These are phyloP conservation scores for Pheosia gnoma DNA, from an alignment of 2,888 invertebrate species.

Conservation along the genomic window DNA sequence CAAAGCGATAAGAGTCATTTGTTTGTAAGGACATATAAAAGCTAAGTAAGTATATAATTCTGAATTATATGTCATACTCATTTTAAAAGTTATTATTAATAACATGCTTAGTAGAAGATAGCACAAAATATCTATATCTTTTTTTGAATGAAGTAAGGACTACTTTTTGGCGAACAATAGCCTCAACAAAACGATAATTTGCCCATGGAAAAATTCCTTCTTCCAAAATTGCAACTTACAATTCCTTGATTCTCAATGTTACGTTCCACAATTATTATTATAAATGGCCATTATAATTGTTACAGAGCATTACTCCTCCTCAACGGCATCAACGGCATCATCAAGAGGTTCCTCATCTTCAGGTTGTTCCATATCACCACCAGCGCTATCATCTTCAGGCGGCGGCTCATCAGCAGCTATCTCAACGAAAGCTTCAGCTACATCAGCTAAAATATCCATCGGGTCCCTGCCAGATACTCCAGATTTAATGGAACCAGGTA, in stretches of 20 bases:
- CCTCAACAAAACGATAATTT: too few relatives aligned
- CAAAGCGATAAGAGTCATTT: neutral
- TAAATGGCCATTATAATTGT: neutral
- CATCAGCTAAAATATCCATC: neutral
- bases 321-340: neutral
- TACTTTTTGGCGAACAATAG: too few relatives aligned
- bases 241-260: neutral
- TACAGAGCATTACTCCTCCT: slow-evolving; percentile 2
- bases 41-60: too few relatives aligned
- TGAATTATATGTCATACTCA: too few relatives aligned
- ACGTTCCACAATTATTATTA: neutral
- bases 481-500: neutral
- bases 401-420: neutral
- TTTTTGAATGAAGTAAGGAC: too few relatives aligned
- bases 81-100: too few relatives aligned
- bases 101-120: too few relatives aligned
- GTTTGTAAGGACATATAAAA: neutral
- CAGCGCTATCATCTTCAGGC: neutral
- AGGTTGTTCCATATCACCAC: neutral
- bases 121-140: too few relatives aligned
- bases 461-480: neutral
- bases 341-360: neutral
- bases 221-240: too few relatives aligned
- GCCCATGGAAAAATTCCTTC: too few relatives aligned
- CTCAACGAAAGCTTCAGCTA: neutral